phyloP scores from a whole-genome alignment of 2,113 vertebrate genomes.

The Brevimyrus niger region DNA sequence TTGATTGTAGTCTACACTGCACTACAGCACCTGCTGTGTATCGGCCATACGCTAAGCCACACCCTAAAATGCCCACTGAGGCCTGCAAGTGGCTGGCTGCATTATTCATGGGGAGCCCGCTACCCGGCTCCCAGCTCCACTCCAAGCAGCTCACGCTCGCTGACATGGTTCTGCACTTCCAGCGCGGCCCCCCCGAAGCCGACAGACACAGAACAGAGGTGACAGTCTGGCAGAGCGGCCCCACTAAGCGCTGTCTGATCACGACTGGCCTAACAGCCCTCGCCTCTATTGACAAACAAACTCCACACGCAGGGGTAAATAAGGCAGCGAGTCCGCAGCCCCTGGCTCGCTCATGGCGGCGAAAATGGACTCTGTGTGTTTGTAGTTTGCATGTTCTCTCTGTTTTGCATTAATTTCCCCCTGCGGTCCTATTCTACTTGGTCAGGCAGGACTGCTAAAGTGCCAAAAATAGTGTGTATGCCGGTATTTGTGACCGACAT shows the following conservation, averaged over 20 bases:
- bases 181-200: slow-evolving; percentile 80
- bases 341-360: background rate
- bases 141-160: slow-evolving; percentile 88
- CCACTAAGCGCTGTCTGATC: slow-evolving; percentile 58
- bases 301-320: slow-evolving; percentile 37
- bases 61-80: background rate
- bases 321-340: background rate
- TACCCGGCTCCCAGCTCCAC: slow-evolving; percentile 62
- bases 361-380: background rate
- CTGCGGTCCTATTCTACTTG: background rate
- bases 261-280: slow-evolving; percentile 50
- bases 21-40: background rate
- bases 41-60: background rate
- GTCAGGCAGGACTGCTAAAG: background rate
- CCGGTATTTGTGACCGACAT: background rate
- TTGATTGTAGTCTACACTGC: background rate
- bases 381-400: background rate
- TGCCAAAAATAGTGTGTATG: background rate
- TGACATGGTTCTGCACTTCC: slow-evolving; percentile 99
- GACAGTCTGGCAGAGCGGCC: slow-evolving; percentile 77
- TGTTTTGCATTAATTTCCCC: background rate
- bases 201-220: slow-evolving; percentile 79
- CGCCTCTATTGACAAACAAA: slow-evolving; percentile 61
- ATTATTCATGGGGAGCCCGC: background rate
- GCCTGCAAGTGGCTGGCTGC: background rate